phyloP scores from a whole-genome alignment of 2,113 vertebrate genomes.

The Corythoichthys haematopterus region DNA sequence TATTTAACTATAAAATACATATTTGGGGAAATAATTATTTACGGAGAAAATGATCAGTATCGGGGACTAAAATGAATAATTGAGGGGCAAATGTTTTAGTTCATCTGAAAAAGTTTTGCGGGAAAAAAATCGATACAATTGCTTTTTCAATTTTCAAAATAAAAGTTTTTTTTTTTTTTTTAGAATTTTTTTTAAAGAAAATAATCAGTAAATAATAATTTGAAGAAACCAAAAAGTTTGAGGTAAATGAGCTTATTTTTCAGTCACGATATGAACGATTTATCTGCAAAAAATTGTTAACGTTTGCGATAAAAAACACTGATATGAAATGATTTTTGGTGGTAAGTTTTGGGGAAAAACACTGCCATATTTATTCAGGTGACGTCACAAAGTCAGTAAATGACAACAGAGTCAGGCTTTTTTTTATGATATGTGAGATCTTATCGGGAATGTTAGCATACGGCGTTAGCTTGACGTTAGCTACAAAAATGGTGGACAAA shows the following conservation, averaged over 20 bases:
- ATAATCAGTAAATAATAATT: neutral
- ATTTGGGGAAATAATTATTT: neutral
- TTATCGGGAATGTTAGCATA: neutral
- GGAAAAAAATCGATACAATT: too few species aligned
- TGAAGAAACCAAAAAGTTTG: neutral
- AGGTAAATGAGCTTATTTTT: neutral
- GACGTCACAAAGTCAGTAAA: neutral
- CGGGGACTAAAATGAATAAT: neutral
- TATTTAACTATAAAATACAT: too few species aligned
- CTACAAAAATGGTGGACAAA: neutral
- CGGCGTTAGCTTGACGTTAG: neutral
- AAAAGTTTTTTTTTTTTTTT: too few species aligned
- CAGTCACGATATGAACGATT: too few species aligned
- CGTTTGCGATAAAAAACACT: neutral
- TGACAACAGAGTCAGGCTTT: neutral
- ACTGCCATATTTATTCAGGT: neutral
- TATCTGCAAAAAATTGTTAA: too few species aligned
- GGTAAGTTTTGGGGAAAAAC: neutral
- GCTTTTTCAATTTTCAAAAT: too few species aligned
- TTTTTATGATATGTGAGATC: neutral
- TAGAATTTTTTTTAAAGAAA: too few species aligned
- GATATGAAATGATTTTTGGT: neutral
- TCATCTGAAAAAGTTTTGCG: too few species aligned
- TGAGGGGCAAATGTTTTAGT: neutral
- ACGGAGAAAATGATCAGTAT: too few species aligned